Evolutionary conservation across 64 coral and sea anemone species (phyloP).

Genomic region (Trachythela sp.): DNA sequence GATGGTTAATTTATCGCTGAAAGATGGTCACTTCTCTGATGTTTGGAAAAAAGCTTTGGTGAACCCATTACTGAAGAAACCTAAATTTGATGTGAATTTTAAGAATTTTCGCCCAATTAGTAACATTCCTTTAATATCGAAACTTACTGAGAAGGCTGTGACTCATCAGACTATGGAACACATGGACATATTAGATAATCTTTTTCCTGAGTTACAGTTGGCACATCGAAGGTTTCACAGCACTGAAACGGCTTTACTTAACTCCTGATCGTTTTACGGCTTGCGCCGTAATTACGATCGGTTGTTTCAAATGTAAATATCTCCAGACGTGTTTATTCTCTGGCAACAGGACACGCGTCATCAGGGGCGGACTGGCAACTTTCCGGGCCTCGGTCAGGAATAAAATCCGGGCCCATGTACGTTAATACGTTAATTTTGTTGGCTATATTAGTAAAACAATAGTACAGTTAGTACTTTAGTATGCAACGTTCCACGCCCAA

Average conservation of each 20-base stretch:
- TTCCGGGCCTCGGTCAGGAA: too few relatives aligned
- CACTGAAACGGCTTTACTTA: slow-evolving; percentile 19
- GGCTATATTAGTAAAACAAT: too few relatives aligned
- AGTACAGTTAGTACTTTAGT: too few relatives aligned
- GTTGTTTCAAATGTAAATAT: too few relatives aligned
- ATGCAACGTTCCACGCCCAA: too few relatives aligned
- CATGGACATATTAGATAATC: neutral
- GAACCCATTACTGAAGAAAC: neutral
- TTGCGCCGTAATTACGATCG: too few relatives aligned
- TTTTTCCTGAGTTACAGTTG: neutral
- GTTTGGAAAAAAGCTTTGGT: neutral
- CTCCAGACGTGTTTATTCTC: too few relatives aligned
- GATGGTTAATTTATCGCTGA: slow-evolving; percentile 34
- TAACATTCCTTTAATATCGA: neutral
- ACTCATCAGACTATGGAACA: neutral
- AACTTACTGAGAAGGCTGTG: neutral
- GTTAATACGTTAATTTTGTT: too few relatives aligned
- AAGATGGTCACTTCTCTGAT: neutral
- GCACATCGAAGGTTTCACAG: slow-evolving; percentile 18
- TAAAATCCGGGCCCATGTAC: too few relatives aligned
- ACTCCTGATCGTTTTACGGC: too few relatives aligned
- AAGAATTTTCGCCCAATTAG: neutral
- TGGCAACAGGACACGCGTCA: too few relatives aligned
- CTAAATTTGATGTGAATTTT: neutral
- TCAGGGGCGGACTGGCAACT: too few relatives aligned